Percentiles rank a stretch among this genome's conserved stretches.
phyloP scores from a whole-genome alignment of 2,113 vertebrate species.

The Hippotragus niger region DNA sequence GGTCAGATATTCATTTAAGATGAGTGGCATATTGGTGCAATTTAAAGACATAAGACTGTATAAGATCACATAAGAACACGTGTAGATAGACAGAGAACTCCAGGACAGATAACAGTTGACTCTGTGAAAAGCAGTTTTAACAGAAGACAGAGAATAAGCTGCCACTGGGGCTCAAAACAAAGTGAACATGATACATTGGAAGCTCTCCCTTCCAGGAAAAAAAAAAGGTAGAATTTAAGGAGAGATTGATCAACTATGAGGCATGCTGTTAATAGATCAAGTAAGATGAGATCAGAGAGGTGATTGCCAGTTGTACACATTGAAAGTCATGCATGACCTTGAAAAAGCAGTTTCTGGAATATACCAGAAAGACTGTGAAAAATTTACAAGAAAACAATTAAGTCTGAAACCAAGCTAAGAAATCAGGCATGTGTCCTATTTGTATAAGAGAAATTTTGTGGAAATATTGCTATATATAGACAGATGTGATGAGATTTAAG shows the following conservation, averaged over 20 bases:
- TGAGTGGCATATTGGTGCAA: rapidly evolving
- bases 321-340: background rate
- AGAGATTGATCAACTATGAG: background rate
- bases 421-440: background rate
- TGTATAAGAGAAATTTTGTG: background rate
- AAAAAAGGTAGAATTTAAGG: background rate
- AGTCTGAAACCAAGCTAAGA: background rate
- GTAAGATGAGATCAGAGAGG: background rate
- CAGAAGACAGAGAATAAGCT: background rate
- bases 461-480: background rate
- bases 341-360: background rate
- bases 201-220: background rate
- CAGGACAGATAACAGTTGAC: background rate
- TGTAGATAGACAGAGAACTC: background rate
- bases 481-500: background rate
- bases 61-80: background rate
- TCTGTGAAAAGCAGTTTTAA: background rate
- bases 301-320: background rate
- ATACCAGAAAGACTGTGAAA: background rate
- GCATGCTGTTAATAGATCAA: background rate
- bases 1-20: background rate
- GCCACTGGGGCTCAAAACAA: background rate
- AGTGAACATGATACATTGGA: background rate
- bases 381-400: background rate
- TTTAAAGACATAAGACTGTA: background rate